Evolutionary conservation across 2,797 vertebrate species (phyloP).

Genomic region (Xerus rutilus): DNA sequence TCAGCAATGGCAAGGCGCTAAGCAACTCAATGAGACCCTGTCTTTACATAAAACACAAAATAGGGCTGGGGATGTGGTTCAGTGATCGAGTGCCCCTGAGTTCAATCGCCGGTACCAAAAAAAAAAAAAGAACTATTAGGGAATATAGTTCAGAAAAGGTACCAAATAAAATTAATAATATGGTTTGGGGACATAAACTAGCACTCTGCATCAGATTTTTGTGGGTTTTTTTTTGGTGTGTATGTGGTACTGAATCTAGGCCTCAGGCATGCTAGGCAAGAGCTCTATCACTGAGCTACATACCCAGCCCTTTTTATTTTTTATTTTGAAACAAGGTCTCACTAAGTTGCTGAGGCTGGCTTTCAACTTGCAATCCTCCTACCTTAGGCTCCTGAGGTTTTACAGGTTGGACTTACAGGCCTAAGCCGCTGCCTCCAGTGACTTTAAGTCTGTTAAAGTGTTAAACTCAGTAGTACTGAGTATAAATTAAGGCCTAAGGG

Average conservation of each 20-base stretch:
- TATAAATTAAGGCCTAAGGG: not conserved
- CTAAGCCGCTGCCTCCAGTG: not conserved
- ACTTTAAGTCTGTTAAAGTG: not conserved
- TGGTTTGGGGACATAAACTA: conserved; percentile 5
- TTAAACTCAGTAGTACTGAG: not conserved
- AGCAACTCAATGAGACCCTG: too few species aligned
- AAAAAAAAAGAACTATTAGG: conserved; percentile 27
- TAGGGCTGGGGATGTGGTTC: too few species aligned
- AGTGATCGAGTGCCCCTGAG: too few species aligned
- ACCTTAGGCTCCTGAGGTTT: not conserved
- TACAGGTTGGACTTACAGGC: not conserved
- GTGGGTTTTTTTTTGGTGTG: not conserved
- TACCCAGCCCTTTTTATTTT: not conserved
- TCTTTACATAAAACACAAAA: too few species aligned
- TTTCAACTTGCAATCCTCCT: not conserved
- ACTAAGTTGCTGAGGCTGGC: not conserved
- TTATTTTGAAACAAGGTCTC: not conserved
- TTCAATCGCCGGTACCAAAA: too few species aligned
- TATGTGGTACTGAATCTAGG: not conserved
- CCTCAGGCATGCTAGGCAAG: too few species aligned
- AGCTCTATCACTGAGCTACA: too few species aligned
- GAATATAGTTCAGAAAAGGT: conserved; percentile 9
- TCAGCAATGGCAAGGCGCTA: too few species aligned
- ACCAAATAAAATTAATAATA: not conserved
- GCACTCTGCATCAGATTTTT: not conserved